These are phyloP conservation scores for Apodemia hepburni DNA, from an alignment of 2,888 invertebrate genomes.

Conservation along the genomic window DNA sequence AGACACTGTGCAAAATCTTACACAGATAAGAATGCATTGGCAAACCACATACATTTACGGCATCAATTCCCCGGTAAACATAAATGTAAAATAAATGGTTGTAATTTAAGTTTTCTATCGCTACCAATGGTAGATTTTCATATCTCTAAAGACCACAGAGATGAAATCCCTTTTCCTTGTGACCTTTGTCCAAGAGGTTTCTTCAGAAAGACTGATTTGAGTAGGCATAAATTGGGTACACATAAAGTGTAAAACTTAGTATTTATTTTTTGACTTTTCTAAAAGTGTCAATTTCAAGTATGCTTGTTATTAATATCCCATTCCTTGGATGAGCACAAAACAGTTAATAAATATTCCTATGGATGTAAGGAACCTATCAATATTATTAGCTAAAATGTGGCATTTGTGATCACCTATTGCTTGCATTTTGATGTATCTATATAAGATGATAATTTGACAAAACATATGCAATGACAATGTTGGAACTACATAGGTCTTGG, in stretches of 20 bases:
- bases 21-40: conserved; percentile 48
- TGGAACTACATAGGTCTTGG: no score
- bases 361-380: no score
- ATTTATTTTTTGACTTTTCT: no score
- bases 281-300: no score
- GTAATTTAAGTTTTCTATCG: conserved; percentile 52
- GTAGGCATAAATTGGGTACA: conserved; percentile 58
- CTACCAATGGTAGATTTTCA: conserved; percentile 61
- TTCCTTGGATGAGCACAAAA: no score
- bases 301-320: no score
- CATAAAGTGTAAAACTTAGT: conserved; percentile 42
- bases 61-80: conserved; percentile 56
- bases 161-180: conserved; percentile 53
- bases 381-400: no score
- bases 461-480: no score
- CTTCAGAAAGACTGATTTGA: conserved; percentile 64
- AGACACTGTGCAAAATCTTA: conserved; percentile 58
- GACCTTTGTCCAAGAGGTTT: conserved; percentile 60
- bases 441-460: no score
- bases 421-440: no score
- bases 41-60: conserved; percentile 58
- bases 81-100: conserved; percentile 53
- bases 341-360: no score
- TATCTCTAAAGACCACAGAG: conserved; percentile 53
- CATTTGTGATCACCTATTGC: no score